phyloP scores from a whole-genome alignment of 2,888 invertebrate genomes.

The Omphaloscelis lunosa region DNA sequence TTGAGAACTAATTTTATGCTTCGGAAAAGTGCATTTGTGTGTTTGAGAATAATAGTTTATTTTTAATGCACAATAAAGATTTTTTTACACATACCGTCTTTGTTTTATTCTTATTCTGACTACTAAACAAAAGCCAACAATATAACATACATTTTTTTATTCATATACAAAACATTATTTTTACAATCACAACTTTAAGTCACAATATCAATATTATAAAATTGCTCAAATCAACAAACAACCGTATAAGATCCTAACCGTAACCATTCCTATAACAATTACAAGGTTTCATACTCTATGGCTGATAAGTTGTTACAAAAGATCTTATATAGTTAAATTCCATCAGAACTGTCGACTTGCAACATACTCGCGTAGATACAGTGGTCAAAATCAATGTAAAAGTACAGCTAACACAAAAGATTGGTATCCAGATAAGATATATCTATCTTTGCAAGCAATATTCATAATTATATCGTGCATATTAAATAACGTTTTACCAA shows the following conservation, averaged over 20 bases:
- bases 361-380: neutral
- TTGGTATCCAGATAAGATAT: neutral
- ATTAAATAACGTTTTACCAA: neutral
- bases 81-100: constrained; percentile 74
- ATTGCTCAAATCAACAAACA: constrained; percentile 55
- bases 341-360: constrained; percentile 4
- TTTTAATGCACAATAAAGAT: constrained; percentile 83
- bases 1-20: constrained; percentile 74
- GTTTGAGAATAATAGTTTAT: constrained; percentile 74
- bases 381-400: neutral
- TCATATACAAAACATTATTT: constrained; percentile 61
- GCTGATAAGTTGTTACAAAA: constrained; percentile 59
- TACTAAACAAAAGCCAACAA: constrained; percentile 20
- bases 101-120: constrained; percentile 39
- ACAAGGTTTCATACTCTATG: constrained; percentile 34
- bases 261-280: constrained; percentile 31
- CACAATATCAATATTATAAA: constrained; percentile 60
- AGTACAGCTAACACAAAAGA: constrained; percentile 3
- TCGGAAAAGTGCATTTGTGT: constrained; percentile 70
- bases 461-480: neutral
- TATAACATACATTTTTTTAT: constrained; percentile 53
- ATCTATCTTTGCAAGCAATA: neutral
- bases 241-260: constrained; percentile 21
- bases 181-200: constrained; percentile 63
- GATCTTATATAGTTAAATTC: constrained; percentile 26